phyloP scores from a whole-genome alignment of 2,113 vertebrate species.

The Panthera tigris region DNA sequence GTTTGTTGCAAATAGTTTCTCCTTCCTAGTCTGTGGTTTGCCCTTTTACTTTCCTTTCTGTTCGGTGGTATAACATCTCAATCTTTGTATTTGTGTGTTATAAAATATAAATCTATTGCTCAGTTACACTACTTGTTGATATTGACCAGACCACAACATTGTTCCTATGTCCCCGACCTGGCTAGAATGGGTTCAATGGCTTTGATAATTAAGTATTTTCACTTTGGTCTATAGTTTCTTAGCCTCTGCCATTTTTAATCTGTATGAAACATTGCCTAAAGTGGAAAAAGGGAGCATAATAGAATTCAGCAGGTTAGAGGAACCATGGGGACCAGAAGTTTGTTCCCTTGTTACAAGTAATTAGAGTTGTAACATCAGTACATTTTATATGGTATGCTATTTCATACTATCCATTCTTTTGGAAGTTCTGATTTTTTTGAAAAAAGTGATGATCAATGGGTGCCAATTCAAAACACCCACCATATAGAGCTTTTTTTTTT shows the following conservation, averaged over 20 bases:
- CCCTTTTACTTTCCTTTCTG: background rate
- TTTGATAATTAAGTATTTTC: background rate
- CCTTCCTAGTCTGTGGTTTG: background rate
- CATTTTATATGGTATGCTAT: background rate
- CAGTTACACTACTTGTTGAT: background rate
- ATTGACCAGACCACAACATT: background rate
- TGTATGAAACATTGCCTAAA: background rate
- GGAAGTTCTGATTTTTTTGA: background rate
- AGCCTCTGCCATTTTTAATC: background rate
- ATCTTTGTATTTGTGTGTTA: background rate
- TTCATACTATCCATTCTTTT: background rate
- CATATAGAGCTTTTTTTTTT: background rate
- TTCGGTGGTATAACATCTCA: background rate
- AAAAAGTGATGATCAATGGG: background rate
- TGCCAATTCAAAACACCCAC: background rate
- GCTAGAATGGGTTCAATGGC: background rate
- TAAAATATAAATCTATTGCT: background rate
- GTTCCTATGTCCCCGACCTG: background rate
- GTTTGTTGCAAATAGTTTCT: background rate
- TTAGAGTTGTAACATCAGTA: background rate
- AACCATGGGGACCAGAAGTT: background rate
- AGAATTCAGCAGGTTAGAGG: background rate
- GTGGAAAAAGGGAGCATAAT: background rate
- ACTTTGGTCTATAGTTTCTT: background rate
- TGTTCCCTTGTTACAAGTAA: background rate